phyloP scores from a whole-genome alignment of 2,113 vertebrate species.

The Apteryx mantelli region DNA sequence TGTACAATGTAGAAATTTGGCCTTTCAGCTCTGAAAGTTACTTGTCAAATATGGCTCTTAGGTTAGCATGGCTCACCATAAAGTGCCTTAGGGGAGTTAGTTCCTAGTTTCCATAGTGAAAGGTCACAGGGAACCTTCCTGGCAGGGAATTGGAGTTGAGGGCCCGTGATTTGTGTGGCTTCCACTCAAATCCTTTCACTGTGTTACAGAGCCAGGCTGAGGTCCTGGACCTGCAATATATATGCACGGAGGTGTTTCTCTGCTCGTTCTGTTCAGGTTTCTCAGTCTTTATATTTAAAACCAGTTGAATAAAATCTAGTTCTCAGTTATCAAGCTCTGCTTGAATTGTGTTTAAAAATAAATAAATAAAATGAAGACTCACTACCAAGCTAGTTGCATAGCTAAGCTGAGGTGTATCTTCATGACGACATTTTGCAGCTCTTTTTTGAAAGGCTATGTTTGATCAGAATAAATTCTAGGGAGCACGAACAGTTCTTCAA shows the following conservation, averaged over 20 bases:
- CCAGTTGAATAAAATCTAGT: neutral
- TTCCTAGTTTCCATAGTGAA: neutral
- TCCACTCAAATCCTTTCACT: neutral
- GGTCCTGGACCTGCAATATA: neutral
- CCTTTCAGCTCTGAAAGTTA: neutral
- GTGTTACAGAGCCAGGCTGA: neutral
- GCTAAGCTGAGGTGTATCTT: neutral
- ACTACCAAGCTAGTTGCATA: neutral
- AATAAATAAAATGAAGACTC: neutral
- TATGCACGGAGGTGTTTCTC: neutral
- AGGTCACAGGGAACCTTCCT: neutral
- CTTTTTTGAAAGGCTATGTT: neutral
- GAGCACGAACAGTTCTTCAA: neutral
- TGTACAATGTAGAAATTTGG: neutral
- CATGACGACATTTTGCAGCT: neutral
- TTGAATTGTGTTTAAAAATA: neutral
- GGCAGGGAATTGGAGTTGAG: neutral
- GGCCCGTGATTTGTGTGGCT: neutral
- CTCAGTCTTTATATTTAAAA: neutral
- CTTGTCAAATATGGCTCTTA: neutral
- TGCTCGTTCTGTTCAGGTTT: neutral
- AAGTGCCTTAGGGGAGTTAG: rapidly evolving
- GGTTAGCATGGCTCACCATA: neutral
- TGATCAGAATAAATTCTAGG: neutral
- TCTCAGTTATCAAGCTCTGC: neutral